Base-by-base conservation (phyloP, 2,797 vertebrate genomes). In the Lophotriccus pileatus region DNA sequence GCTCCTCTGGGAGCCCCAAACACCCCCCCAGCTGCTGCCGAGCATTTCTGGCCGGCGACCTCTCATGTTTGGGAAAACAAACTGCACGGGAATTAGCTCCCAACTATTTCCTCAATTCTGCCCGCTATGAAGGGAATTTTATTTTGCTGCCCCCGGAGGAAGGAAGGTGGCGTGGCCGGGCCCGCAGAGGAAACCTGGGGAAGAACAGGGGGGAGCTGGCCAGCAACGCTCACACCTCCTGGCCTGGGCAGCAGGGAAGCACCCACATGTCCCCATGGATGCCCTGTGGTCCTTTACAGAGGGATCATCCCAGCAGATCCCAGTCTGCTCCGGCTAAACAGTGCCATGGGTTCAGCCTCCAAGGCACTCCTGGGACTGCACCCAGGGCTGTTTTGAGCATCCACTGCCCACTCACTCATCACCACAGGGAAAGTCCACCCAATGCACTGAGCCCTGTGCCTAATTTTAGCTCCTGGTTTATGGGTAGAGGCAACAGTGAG, bases 51-150 rank as follows among this genome's bases (percentile, higher is more conserved):
- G 76, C 72, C 12, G 0, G 27, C 17, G 1, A 30, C 39, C 72
- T 84, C 69, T 72, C 83, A 78, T 46, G 55, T 50, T 50, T 87
- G 81, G 39, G 83, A 93, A 95, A 96, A 96, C 90, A 94, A 95
- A 93, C 80, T 64, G 75, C 95, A 75, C 21, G 19, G 85, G 90
- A 94, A 95, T 95, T 90, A 90, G 70, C 63, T 86, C 86, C 63
- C 89, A 94, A 96, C 58, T 96, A 95, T 96, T 96, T 96, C 94
- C 96, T 94, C 95, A 94, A 95, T 96, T 87, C 87, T 59, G 36
- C 47, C 30, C 0, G 47, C 96, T 96, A 95, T 94, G 96, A 95
- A 34, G 96, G 52, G 89, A 95, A 96, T 96, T 95, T 94, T 72
- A 79, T 94, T 96, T 86, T 89, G 74, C 77, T 92, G 3, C 41